Percentiles rank a stretch among this genome's conserved stretches.
Evolutionary conservation across 2,113 vertebrate species (phyloP).

Genomic region (Hemiprocne comata): DNA sequence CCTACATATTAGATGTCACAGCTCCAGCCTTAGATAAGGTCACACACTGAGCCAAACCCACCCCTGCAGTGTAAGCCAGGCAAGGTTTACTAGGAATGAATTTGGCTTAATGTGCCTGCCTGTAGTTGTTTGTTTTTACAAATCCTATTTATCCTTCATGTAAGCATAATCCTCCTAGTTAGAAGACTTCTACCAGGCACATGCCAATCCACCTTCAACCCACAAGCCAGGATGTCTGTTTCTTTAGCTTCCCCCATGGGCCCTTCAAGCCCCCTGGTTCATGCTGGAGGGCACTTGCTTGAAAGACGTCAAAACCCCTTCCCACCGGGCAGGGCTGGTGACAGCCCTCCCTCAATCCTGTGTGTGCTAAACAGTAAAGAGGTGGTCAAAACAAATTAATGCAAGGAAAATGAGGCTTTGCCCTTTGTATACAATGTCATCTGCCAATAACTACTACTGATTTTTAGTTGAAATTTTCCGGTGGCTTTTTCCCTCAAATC

Average conservation of each 20-base stretch:
- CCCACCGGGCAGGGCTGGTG: not conserved
- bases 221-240: not conserved
- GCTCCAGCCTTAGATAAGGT: conserved; percentile 30
- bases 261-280: not conserved
- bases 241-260: not conserved
- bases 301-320: not conserved
- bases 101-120: conserved; percentile 11
- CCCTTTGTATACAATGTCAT: not conserved
- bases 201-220: not conserved
- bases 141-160: not conserved
- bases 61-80: not conserved
- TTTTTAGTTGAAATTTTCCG: not conserved
- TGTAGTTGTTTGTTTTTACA: conserved; percentile 51
- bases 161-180: conserved; percentile 5
- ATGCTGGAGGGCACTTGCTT: not conserved
- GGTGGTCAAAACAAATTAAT: not conserved
- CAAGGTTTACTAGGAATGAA: not conserved
- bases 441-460: not conserved
- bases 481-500: not conserved
- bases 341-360: not conserved
- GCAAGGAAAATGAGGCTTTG: not conserved
- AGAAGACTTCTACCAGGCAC: not conserved
- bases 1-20: not conserved
- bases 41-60: conserved; percentile 13
- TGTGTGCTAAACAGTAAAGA: not conserved